A percentile compares a stretch with the other conserved stretches of the same genome.
phyloP scores from a whole-genome alignment of 2,113 vertebrate genomes.

The Ochotona princeps region DNA sequence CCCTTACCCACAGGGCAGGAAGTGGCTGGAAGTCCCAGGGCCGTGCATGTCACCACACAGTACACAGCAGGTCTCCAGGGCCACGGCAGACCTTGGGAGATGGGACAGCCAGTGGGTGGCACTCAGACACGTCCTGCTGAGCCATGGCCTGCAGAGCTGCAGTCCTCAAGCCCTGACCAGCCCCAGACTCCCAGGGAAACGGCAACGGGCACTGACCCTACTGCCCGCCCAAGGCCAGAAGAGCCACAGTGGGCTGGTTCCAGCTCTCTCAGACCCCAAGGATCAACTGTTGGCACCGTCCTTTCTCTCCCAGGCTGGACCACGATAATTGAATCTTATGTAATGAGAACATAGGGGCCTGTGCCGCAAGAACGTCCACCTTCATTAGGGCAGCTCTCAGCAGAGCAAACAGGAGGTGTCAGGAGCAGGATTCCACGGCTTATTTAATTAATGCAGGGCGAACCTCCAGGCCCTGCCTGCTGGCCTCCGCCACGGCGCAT shows the following conservation, averaged over 20 bases:
- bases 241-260: not conserved
- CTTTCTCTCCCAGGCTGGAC: constrained; percentile 31
- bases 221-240: too few relatives aligned
- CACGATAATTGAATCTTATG: constrained; percentile 57
- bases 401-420: constrained; percentile 59
- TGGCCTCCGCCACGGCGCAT: constrained; percentile 62
- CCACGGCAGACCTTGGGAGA: not conserved
- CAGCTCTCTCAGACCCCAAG: constrained; percentile 16
- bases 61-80: not conserved
- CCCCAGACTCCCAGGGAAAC: too few relatives aligned
- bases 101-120: rapidly evolving
- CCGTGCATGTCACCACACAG: not conserved
- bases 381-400: constrained; percentile 66
- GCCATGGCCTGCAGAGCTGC: too few relatives aligned
- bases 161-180: not conserved
- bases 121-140: rapidly evolving
- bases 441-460: constrained; percentile 59
- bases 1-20: not conserved
- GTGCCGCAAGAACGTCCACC: constrained; percentile 19
- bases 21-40: not conserved
- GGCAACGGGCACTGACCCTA: too few relatives aligned
- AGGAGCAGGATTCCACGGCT: constrained; percentile 61
- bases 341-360: constrained; percentile 58
- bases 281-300: not conserved
- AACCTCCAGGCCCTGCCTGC: constrained; percentile 51